Base-by-base conservation (phyloP, 2,113 vertebrate species). In the Crotalus helleri region DNA sequence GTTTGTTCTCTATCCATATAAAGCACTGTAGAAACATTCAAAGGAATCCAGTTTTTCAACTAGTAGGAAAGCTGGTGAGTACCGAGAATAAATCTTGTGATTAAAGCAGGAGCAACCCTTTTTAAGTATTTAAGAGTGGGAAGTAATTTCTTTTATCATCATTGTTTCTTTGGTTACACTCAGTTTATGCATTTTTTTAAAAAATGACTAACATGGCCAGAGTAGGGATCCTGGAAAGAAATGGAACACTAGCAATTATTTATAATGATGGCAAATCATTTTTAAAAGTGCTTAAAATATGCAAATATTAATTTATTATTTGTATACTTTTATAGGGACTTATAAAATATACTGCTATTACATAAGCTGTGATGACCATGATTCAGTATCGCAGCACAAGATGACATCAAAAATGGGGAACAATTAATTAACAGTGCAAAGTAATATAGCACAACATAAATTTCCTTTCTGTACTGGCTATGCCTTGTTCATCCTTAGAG, bases 241-340 rank as follows among this genome's bases (percentile, higher is more conserved):
- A 49, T 54, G 74, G 85, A 94, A 95, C 93, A 90, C 1, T 15
- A 91, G 44, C 81, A 53, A 55, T 85, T 54, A 89, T 95, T 94
- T 92, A 95, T 91, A 95, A 92, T 94, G 93, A 94, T 92, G 93
- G 92, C 93, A 93, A 93, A 85, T 89, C 33, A 81, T 81, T 44
- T 81, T 94, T 57, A 94, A 95, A 59, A 93, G 94, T 93, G 93
- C 87, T 4, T 17, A 58, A 92, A 39, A 93, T 33, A 3, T 2
- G 85, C 58, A 92, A 44, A 88, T 55, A 53, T 89, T 92, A 57
- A 90, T 94, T 85, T 92, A 57, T 58, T 91, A 91, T 57, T 46
- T 54, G 94, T 4, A 13, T 26, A 92, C 29, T 93, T 55, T 94
- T 92, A 92, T 88, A 92, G 10, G 39, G 17, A 0, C 44, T 1